A percentile compares a stretch with the other conserved stretches of the same genome.
Evolutionary conservation across 2,113 vertebrate genomes (phyloP).

Genomic region (Oostethus manadensis): DNA sequence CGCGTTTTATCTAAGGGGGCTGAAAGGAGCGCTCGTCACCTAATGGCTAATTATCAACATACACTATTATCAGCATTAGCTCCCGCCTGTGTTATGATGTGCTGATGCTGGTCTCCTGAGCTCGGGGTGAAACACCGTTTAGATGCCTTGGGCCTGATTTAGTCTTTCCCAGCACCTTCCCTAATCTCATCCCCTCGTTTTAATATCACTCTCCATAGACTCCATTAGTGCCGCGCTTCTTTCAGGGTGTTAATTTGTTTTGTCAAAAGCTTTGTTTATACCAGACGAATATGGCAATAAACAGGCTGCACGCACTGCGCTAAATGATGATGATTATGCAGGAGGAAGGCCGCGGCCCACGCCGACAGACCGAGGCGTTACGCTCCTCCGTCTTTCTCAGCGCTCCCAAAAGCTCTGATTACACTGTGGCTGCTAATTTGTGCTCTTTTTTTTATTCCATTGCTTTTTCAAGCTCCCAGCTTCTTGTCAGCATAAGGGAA

Average conservation of each 20-base stretch:
- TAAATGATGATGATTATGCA: conserved; percentile 76
- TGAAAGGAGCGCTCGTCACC: conserved; percentile 39
- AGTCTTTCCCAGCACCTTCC: conserved; percentile 23
- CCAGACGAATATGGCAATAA: conserved; percentile 73
- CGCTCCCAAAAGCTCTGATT: conserved; percentile 69
- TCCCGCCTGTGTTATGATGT: conserved; percentile 56
- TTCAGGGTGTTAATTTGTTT: conserved; percentile 69
- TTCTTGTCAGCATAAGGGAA: conserved; percentile 21
- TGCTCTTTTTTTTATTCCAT: conserved; percentile 14
- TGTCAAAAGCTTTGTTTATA: conserved; percentile 76
- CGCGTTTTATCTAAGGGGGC: conserved; percentile 49
- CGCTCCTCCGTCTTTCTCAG: conserved; percentile 46
- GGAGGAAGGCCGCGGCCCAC: conserved; percentile 51
- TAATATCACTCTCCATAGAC: conserved; percentile 69
- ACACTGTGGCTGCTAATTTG: conserved; percentile 68
- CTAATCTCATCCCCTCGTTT: conserved; percentile 48
- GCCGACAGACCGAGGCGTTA: conserved; percentile 46
- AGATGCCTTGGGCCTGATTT: conserved; percentile 52
- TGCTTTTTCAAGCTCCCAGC: conserved; percentile 28
- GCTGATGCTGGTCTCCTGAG: conserved; percentile 50
- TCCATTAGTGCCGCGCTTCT: conserved; percentile 61
- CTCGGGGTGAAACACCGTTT: conserved; percentile 56
- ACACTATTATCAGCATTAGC: conserved; percentile 51
- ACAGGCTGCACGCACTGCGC: conserved; percentile 56
- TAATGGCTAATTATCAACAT: conserved; percentile 35